Base-by-base conservation (phyloP, 2,113 vertebrate species). In the Clarias magur region DNA sequence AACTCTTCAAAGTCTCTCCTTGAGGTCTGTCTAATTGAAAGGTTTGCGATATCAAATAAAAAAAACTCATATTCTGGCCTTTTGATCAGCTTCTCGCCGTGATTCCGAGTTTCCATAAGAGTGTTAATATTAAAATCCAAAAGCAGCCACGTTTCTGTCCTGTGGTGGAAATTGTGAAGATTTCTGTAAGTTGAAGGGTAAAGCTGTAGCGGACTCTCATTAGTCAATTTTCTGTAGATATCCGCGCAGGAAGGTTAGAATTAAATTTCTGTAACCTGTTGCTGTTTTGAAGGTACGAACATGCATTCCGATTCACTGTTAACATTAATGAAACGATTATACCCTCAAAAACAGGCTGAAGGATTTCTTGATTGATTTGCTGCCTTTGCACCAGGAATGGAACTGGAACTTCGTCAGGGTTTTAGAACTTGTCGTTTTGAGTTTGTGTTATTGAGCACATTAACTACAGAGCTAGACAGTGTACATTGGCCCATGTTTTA, bases 1-100 rank as follows among this genome's bases (percentile, higher is more conserved):
- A 62, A 42, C 30, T 34, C 84, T 91, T 93, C 80, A 93, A 93
- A 91, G 92, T 82, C 76, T 84, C 67, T 81, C 86, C 59, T 56
- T 70, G 63, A 84, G 80, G 34, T 65, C 73, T 19, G 27, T 79
- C 60, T 85, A 56, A 88, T 84, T 82, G 8, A 78, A 85, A 87
- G 63, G 23, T 68, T 59, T 63, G 75, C 2, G 42, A 87, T 75
- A 83, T 72, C 25, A 80, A 87, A 83, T 30, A 53, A 73, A 76
- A 73, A 76, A 62, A 75, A 23, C 62, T 63, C 60, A 38, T 78
- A 9, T 5, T 54, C 56, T 2, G 48, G 27, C 57, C 30, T 27
- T n/a, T 57, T 83, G 67, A n/a, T 75, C 12, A 60, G 72, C 76
- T 83, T 62, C 27, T 63, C 19, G 59, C 19, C 19, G 25, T 2